Evolutionary conservation across 2,797 vertebrate genomes (phyloP).

Genomic region (Mico argentatus): DNA sequence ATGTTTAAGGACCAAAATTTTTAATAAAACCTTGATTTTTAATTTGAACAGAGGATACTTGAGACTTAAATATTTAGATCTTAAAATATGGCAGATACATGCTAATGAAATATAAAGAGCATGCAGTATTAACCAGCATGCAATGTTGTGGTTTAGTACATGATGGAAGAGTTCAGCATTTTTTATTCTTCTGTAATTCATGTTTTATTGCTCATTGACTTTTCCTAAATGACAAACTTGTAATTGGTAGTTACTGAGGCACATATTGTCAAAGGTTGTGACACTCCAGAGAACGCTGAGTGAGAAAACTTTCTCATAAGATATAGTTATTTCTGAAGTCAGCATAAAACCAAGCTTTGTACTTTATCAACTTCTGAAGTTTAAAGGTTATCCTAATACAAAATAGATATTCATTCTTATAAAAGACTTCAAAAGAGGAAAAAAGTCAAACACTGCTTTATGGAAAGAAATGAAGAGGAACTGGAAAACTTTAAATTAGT

Average conservation of each 20-base stretch:
- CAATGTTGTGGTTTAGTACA: background rate
- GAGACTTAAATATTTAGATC: constrained; percentile 19
- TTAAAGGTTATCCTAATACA: constrained; percentile 61
- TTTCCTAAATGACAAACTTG: constrained; percentile 50
- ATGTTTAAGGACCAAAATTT: background rate
- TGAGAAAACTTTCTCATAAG: constrained; percentile 48
- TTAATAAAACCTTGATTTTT: background rate
- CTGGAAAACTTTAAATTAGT: constrained; percentile 28
- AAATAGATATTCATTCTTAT: constrained; percentile 33
- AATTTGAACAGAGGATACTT: background rate
- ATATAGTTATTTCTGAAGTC: constrained; percentile 52
- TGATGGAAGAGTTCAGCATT: background rate
- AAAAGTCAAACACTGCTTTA: background rate
- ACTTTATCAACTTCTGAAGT: constrained; percentile 51
- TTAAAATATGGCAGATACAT: background rate
- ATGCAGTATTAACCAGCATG: background rate
- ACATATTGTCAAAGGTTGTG: constrained; percentile 31
- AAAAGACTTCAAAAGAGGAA: constrained; percentile 9
- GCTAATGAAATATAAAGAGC: background rate
- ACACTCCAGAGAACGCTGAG: background rate
- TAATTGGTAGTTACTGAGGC: constrained; percentile 48
- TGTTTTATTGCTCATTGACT: constrained; percentile 56
- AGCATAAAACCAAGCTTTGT: constrained; percentile 60
- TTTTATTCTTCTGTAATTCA: background rate
- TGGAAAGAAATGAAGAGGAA: background rate